These are phyloP conservation scores for Podocnemis expansa DNA, from an alignment of 2,113 vertebrate genomes.

Conservation along the genomic window DNA sequence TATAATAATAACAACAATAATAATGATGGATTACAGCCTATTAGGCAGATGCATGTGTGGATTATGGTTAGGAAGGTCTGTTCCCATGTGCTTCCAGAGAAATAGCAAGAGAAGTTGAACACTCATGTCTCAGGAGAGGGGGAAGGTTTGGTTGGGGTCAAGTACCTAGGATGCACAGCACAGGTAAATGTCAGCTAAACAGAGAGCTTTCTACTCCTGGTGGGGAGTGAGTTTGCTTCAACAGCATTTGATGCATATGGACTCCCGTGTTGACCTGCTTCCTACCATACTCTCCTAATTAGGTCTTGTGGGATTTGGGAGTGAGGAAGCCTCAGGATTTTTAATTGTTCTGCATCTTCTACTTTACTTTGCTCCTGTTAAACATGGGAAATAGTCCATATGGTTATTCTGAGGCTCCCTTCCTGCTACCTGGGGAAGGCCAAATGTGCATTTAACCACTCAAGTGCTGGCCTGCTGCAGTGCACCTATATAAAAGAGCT, in stretches of 20 bases:
- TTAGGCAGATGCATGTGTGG: constrained; percentile 6
- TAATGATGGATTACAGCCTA: not conserved
- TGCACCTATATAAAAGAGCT: not conserved
- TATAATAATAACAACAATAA: not conserved
- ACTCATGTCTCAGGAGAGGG: not conserved
- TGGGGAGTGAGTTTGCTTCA: not conserved
- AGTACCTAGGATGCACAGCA: not conserved
- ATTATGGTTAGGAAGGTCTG: not conserved
- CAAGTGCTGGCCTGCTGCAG: not conserved
- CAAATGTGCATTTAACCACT: not conserved
- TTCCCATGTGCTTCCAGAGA: not conserved
- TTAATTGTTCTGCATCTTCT: not conserved
- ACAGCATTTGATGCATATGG: not conserved
- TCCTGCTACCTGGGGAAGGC: not conserved
- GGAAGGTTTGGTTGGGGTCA: too few relatives aligned
- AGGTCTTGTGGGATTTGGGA: constrained; percentile 23
- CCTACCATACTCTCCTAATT: constrained; percentile 35
- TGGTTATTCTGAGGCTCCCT: not conserved
- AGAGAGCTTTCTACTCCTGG: not conserved
- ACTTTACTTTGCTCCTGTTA: not conserved
- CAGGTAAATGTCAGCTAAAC: not conserved
- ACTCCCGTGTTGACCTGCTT: not conserved
- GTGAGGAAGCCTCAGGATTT: not conserved
- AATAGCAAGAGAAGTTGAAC: not conserved
- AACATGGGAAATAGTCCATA: not conserved